These are phyloP conservation scores for Peromyscus melanophrys DNA, from an alignment of 2,797 vertebrate genomes.

Conservation along the genomic window DNA sequence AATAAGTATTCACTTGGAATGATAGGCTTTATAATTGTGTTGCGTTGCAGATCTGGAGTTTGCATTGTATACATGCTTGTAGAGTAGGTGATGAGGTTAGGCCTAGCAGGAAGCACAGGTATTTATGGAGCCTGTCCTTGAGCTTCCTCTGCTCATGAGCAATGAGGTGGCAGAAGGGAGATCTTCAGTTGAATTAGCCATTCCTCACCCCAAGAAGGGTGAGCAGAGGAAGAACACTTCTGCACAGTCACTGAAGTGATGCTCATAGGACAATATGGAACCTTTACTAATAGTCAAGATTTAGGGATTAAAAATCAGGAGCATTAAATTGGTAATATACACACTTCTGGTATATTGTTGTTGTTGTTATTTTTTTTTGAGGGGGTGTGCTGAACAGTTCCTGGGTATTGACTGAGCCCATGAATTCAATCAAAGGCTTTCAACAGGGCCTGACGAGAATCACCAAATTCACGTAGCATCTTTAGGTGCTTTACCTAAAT, in stretches of 20 bases:
- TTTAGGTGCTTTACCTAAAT: not conserved
- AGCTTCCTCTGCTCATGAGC: slow-evolving; percentile 9
- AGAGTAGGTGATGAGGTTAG: not conserved
- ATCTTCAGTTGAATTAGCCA: not conserved
- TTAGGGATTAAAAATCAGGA: not conserved
- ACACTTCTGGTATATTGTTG: not conserved
- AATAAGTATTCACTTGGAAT: not conserved
- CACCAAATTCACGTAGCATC: not conserved
- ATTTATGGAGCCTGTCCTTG: slow-evolving; percentile 33
- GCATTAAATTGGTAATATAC: not conserved
- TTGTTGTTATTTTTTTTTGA: not conserved
- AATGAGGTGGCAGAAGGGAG: not conserved
- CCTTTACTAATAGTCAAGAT: slow-evolving; percentile 44
- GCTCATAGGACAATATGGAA: not conserved
- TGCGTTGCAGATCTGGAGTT: not conserved
- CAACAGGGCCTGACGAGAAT: not conserved
- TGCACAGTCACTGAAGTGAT: not conserved
- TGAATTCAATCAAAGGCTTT: slow-evolving; percentile 36
- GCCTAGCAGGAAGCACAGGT: not conserved
- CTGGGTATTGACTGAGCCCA: not conserved
- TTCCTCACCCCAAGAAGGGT: not conserved
- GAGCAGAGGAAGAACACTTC: not conserved
- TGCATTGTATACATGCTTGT: not conserved
- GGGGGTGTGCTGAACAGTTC: not conserved
- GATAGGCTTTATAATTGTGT: not conserved